These are phyloP conservation scores for Muscidifurax raptorellus DNA, from an alignment of 1,140 invertebrate species.

Conservation along the genomic window DNA sequence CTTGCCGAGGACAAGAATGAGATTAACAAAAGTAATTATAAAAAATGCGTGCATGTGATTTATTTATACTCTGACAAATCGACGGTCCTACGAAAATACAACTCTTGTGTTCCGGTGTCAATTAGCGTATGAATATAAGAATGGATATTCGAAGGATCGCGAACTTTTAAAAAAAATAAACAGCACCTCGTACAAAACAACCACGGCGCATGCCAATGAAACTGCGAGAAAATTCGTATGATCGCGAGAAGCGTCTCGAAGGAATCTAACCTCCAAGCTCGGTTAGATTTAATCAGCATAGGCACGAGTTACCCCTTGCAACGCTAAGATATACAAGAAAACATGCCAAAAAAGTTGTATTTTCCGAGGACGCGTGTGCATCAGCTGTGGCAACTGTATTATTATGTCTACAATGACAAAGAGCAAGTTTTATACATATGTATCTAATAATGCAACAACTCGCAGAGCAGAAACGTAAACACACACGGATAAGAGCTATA, in stretches of 20 bases:
- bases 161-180: not conserved
- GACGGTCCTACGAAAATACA: not conserved
- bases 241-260: slow-evolving; percentile 21
- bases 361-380: not conserved
- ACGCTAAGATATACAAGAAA: not conserved
- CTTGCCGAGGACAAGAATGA: not conserved
- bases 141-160: not conserved
- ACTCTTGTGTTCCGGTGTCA: not conserved
- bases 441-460: not conserved
- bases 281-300: not conserved
- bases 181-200: not conserved
- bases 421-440: not conserved
- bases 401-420: not conserved
- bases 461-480: not conserved
- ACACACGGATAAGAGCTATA: not conserved
- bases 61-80: not conserved
- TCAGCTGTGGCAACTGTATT: not conserved
- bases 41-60: not conserved
- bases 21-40: not conserved
- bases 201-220: not conserved
- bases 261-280: slow-evolving; percentile 36
- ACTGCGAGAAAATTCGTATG: not conserved
- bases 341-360: slow-evolving; percentile 7
- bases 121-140: too few relatives aligned
- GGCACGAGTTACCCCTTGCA: too few relatives aligned